Evolutionary conservation across 2,797 vertebrate genomes (phyloP).

Genomic region (Cyclura pinguis): DNA sequence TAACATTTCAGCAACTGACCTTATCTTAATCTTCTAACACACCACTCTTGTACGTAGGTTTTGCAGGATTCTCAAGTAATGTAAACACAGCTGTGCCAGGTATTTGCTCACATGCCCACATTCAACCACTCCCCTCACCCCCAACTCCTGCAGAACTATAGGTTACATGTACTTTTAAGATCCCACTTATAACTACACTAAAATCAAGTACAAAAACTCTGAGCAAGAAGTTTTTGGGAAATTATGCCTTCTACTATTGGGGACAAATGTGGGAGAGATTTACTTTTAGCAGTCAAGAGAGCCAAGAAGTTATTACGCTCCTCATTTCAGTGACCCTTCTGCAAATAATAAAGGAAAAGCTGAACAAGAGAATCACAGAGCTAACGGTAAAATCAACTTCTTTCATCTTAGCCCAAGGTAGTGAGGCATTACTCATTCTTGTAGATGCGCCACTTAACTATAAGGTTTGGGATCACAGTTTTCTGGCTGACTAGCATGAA

Average conservation of each 20-base stretch:
- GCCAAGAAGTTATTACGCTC: not conserved
- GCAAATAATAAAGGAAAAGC: not conserved
- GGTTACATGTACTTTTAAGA: not conserved
- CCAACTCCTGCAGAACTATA: not conserved
- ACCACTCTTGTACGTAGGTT: not conserved
- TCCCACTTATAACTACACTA: not conserved
- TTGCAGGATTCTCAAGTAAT: not conserved
- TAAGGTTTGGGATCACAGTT: not conserved
- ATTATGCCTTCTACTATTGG: not conserved
- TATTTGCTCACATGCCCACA: not conserved
- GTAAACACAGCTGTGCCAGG: not conserved
- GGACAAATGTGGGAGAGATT: not conserved
- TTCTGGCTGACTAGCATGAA: not conserved
- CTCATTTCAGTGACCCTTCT: too few species aligned
- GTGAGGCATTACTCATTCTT: not conserved
- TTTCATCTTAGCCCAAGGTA: not conserved
- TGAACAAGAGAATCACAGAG: not conserved
- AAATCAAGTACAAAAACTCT: not conserved
- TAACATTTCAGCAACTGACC: conserved; percentile 7
- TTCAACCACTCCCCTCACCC: not conserved
- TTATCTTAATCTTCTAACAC: not conserved
- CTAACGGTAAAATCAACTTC: not conserved
- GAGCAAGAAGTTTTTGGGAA: too few species aligned
- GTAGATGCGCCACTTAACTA: not conserved
- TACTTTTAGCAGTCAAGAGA: not conserved